Percentiles rank a stretch among this genome's conserved stretches.
phyloP scores from a whole-genome alignment of 1,140 invertebrate genomes.

The Liolophura sinensis region DNA sequence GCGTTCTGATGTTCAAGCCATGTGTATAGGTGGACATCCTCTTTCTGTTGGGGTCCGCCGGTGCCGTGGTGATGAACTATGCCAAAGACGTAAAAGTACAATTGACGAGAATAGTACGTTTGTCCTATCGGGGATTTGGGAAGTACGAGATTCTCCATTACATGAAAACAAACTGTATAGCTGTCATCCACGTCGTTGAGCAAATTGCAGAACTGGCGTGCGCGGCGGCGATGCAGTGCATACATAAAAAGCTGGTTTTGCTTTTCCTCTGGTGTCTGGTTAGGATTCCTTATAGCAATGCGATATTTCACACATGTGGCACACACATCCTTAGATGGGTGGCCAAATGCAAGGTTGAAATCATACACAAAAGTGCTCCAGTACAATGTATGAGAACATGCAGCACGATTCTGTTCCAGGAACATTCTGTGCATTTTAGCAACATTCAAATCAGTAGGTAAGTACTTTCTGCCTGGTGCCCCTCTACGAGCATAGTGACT shows the following conservation, averaged over 20 bases:
- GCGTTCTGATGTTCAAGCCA: too few relatives aligned
- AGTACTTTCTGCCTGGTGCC: too few relatives aligned
- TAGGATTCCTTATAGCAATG: background rate
- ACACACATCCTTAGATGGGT: slow-evolving; percentile 8
- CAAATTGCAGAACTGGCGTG: slow-evolving; percentile 8
- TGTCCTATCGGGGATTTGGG: slow-evolving; percentile 12
- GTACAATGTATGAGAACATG: too few relatives aligned
- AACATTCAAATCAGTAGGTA: too few relatives aligned
- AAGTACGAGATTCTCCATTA: slow-evolving; percentile 18
- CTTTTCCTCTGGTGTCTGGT: slow-evolving; percentile 1
- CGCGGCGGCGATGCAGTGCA: slow-evolving; percentile 11
- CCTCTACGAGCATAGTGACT: too few relatives aligned
- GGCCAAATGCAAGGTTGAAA: slow-evolving; percentile 21
- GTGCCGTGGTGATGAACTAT: too few relatives aligned
- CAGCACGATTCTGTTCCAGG: too few relatives aligned
- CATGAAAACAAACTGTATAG: slow-evolving; percentile 11
- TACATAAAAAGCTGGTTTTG: background rate
- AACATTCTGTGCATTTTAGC: too few relatives aligned
- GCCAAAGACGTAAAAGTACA: too few relatives aligned
- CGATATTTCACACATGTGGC: background rate
- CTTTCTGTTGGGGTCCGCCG: too few relatives aligned
- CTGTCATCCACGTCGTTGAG: slow-evolving; percentile 3
- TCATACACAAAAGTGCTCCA: too few relatives aligned
- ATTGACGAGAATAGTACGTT: slow-evolving; percentile 12
- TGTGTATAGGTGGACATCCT: too few relatives aligned